Base-by-base conservation (phyloP, 2,113 vertebrate species). In the Tretioscincus oriximinensis region DNA sequence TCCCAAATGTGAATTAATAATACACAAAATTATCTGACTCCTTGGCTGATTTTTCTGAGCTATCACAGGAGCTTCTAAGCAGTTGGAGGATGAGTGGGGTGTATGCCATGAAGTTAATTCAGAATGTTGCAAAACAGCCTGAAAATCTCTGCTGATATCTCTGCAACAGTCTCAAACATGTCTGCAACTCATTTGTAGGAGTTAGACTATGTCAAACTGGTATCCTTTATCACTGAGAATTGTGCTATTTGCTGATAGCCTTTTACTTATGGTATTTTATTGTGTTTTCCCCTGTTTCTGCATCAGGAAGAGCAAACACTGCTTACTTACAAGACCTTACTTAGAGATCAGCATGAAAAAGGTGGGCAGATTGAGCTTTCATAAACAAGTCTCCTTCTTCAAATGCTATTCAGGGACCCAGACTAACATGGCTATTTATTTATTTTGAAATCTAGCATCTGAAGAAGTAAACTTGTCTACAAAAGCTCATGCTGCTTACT, bases 1-100 rank as follows among this genome's bases (percentile, higher is more conserved):
- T 14, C 87, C 81, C 84, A 12, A 82, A 68, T 88, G 74, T 85
- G 77, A 90, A 89, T 85, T 86, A 81, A 84, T 85, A 71, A 85
- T 72, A 87, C 63, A 61, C 66, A 79, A 81, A 90, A 86, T 75
- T 20, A 1, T 72, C 74, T 82, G 26, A 26, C 22, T 86, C 41
- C 84, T 86, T 84, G 85, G 75, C 74, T 87, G 85, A 54, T 84
- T 88, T 73, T 90, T 61, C 81, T 80, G 41, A 82, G 74, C 63
- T 54, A 54, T 51, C 86, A 89, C 51, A 66, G 81, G 77, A 84
- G 41, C 72, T 86, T n/a, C 85, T 66, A 1, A 29, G 80, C 74
- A 76, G 83, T 58, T 77, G 14, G 54, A 18, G 54, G 12, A 18
- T 16, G 54, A 14, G 49, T 9, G 12, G 49, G 49, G 51, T 51